phyloP scores from a whole-genome alignment of 2,797 vertebrate genomes.

The Cichlasoma orientale region DNA sequence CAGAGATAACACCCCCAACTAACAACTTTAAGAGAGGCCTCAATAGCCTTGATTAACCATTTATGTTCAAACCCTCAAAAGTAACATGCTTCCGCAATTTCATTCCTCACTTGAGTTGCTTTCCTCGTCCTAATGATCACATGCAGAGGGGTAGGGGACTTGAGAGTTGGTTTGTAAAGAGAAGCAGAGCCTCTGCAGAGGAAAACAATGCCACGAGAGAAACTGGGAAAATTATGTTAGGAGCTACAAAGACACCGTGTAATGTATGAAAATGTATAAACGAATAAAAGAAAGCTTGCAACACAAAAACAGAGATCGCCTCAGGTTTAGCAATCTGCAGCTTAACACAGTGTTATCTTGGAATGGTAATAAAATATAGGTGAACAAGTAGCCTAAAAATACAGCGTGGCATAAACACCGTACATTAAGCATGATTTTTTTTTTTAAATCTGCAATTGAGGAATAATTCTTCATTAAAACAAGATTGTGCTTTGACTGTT shows the following conservation, averaged over 20 bases:
- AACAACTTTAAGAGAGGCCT: constrained; percentile 32
- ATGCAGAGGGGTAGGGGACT: constrained; percentile 5
- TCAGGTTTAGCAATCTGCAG: not conserved
- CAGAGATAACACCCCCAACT: constrained; percentile 16
- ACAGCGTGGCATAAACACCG: not conserved
- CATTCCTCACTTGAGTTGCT: constrained; percentile 32
- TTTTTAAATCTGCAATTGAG: not conserved
- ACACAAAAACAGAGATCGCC: not conserved
- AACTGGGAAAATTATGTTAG: not conserved
- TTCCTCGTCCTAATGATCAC: constrained; percentile 45
- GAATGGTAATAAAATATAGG: not conserved
- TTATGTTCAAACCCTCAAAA: constrained; percentile 50
- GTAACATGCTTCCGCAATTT: constrained; percentile 51
- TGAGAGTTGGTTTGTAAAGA: constrained; percentile 1
- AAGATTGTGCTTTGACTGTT: constrained; percentile 50
- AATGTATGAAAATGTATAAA: not conserved
- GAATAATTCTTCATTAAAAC: constrained; percentile 63
- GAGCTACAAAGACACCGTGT: not conserved
- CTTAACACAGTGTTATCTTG: not conserved
- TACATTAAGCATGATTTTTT: not conserved
- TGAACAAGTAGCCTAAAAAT: not conserved
- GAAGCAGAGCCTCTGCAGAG: not conserved
- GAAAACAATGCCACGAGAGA: constrained; percentile 1
- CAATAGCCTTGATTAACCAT: constrained; percentile 64
- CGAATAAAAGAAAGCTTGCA: not conserved